Evolutionary conservation across 2,797 vertebrate species (phyloP).

Genomic region (Galaxias olidus): DNA sequence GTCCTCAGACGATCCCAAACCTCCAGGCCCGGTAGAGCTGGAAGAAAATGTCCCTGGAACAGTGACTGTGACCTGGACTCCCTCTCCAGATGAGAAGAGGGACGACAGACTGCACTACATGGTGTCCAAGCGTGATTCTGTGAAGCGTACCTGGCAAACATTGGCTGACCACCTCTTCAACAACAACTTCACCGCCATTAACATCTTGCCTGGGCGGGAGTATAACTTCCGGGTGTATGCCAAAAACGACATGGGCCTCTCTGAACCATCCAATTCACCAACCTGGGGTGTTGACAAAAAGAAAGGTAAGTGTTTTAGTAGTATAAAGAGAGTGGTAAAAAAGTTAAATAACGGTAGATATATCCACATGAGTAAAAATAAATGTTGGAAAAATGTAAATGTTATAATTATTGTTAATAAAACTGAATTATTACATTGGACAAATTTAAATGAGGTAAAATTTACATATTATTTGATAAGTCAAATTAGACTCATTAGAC

Average conservation of each 20-base stretch:
- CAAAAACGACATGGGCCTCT: slow-evolving; percentile 83
- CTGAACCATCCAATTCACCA: slow-evolving; percentile 78
- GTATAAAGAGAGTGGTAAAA: neutral
- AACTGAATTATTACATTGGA: too few species aligned
- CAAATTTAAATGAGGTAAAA: too few species aligned
- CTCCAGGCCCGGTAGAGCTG: slow-evolving; percentile 81
- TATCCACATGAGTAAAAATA: too few species aligned
- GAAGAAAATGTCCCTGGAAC: slow-evolving; percentile 82
- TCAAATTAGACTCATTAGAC: too few species aligned
- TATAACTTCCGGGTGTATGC: slow-evolving; percentile 86
- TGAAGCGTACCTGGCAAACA: slow-evolving; percentile 74
- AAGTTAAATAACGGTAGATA: neutral
- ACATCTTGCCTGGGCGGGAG: slow-evolving; percentile 80
- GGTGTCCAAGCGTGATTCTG: slow-evolving; percentile 77
- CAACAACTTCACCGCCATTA: slow-evolving; percentile 83
- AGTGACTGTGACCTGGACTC: slow-evolving; percentile 82
- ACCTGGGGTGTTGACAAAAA: slow-evolving; percentile 75
- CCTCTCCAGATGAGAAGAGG: slow-evolving; percentile 83
- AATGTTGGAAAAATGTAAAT: too few species aligned
- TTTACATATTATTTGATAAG: too few species aligned
- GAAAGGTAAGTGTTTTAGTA: slow-evolving; percentile 69
- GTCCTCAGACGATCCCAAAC: slow-evolving; percentile 78
- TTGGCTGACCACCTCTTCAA: slow-evolving; percentile 82
- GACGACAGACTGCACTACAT: slow-evolving; percentile 79
- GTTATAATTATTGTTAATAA: too few species aligned